Percentiles rank a stretch among this genome's conserved stretches.
phyloP scores from a whole-genome alignment of 2,888 invertebrate species.

The Chirona hameri region DNA sequence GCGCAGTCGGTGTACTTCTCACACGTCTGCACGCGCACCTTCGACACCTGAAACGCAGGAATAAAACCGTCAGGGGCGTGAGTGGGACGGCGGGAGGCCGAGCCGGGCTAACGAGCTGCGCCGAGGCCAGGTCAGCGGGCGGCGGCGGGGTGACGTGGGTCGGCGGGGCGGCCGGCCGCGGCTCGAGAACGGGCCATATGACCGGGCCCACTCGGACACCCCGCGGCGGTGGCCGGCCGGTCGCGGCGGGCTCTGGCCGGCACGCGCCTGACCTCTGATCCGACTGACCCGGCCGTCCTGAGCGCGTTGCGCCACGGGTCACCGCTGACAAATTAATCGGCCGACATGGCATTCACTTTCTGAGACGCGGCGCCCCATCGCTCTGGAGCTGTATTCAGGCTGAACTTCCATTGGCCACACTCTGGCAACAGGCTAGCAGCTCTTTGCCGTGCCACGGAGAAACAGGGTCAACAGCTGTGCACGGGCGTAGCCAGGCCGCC shows the following conservation, averaged over 20 bases:
- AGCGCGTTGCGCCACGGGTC: conserved; percentile 3
- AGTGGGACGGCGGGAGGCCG: background rate
- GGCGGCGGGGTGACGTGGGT: background rate
- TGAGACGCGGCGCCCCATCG: background rate
- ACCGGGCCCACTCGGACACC: conserved; percentile 40
- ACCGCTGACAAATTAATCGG: conserved; percentile 24
- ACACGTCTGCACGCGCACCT: conserved; percentile 81
- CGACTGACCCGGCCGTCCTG: background rate
- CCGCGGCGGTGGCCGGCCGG: background rate
- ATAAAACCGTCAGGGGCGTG: conserved; percentile 40
- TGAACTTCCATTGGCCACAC: background rate
- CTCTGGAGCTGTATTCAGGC: background rate
- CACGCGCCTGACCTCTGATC: conserved; percentile 5
- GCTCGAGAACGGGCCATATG: conserved; percentile 41
- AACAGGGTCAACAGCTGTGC: background rate
- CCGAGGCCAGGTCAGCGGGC: background rate
- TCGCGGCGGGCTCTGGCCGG: background rate
- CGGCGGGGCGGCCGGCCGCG: background rate
- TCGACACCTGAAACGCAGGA: conserved; percentile 57
- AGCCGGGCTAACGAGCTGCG: background rate
- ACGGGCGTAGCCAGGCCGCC: background rate
- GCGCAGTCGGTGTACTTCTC: conserved; percentile 81
- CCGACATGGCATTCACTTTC: conserved; percentile 25
- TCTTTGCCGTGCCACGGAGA: background rate
- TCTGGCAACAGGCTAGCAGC: background rate